Evolutionary conservation across 2,888 invertebrate species (phyloP), one percentile per base, ranked within the genome.

Genomic region (Eurois occulta): DNA sequence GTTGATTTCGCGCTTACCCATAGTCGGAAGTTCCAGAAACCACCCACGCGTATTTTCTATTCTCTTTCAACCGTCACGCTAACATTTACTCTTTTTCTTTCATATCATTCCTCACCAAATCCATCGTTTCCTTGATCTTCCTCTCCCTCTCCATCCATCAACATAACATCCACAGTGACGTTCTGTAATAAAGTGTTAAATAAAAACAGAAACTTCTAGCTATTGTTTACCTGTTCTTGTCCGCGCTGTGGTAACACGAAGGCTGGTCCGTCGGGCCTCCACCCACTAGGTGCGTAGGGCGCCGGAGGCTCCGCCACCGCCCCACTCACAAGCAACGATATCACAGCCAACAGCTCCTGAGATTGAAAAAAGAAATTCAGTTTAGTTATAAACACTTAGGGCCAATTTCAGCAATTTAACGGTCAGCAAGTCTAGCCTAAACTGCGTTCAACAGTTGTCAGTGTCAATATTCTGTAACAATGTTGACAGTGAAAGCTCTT

Each of bases 231-330:
- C 89, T 87, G 87, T 28, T 89, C 84, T 62, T 88, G 86, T 66
- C 81, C 87, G 38, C 83, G 90, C 74, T 94, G 92, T 1, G 96
- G 96, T 2, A 95, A 84, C 4, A 95, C 94, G 84, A 96, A 96
- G 1, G 95, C 90, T 0, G 96, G 96, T 75, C 96, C 96, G 21
- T 87, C 91, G 1, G 96, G 96, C 83, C 94, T 92, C 95, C 96
- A 96, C 0, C 96, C 96, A 41, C 95, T 95, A 0, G 96, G 91
- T 0, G 95, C 87, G 86, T 96, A 96, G 0, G 95, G 96, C 43
- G 95, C 95, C 16, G 93, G 94, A 11, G 93, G 89, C 83, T 95
- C 94, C 6, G 91, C 91, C 72, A 92, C 86, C 62, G 87, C 94
- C 35, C 92, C 94, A 2, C 90, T 83, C 62, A 94, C 85, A 67